A percentile compares a stretch with the other conserved stretches of the same genome.
These are phyloP conservation scores for Eleginops maclovinus DNA, from an alignment of 2,113 vertebrate genomes.

Conservation along the genomic window DNA sequence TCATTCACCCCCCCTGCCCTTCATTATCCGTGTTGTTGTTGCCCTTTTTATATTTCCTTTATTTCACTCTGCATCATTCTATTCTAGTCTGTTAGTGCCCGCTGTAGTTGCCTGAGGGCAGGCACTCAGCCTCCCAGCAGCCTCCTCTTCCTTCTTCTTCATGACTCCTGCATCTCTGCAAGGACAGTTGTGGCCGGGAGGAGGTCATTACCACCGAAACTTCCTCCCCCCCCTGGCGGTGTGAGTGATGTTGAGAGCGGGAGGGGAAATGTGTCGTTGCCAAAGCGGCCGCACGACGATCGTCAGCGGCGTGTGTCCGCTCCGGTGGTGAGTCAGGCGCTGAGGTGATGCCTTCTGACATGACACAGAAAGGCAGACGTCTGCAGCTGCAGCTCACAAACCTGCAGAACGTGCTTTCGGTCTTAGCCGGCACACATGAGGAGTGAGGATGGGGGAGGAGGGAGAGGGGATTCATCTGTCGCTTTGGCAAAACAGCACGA, in stretches of 20 bases:
- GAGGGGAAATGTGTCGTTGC: constrained; percentile 29
- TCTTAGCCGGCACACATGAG: constrained; percentile 22
- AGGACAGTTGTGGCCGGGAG: constrained; percentile 53
- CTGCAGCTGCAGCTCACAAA: constrained; percentile 49
- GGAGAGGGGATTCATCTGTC: constrained; percentile 56
- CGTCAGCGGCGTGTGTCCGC: constrained; percentile 22
- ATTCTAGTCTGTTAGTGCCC: constrained; percentile 12
- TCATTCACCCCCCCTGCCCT: background rate
- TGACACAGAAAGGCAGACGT: constrained; percentile 45
- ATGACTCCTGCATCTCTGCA: constrained; percentile 30
- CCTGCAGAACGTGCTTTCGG: background rate
- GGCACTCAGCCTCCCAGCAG: constrained; percentile 14
- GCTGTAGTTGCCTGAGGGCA: constrained; percentile 29
- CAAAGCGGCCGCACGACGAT: constrained; percentile 14
- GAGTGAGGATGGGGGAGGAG: background rate
- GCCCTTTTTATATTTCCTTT: background rate
- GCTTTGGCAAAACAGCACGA: constrained; percentile 58
- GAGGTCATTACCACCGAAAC: constrained; percentile 45
- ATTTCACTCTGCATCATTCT: constrained; percentile 2
- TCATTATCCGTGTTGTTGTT: background rate
- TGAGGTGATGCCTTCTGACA: constrained; percentile 68
- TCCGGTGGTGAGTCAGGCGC: constrained; percentile 32
- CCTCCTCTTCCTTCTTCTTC: constrained; percentile 27
- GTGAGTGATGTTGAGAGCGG: constrained; percentile 7
- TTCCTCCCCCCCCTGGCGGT: background rate